Evolutionary conservation across 2,888 invertebrate species (phyloP).

Genomic region (Venustoraphidia nigricollis): DNA sequence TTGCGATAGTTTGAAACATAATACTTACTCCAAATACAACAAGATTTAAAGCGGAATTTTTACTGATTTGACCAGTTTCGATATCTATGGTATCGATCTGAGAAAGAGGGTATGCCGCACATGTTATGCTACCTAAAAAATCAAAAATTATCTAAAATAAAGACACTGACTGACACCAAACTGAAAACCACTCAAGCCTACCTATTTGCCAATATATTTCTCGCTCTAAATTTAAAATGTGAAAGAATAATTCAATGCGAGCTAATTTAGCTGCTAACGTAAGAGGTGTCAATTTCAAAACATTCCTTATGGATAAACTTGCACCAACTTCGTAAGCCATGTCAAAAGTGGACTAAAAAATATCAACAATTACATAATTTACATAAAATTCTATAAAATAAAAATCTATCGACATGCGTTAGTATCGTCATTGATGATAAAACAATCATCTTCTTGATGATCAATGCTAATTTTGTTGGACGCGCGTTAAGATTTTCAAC

Average conservation of each 20-base stretch:
- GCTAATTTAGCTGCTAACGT: conserved; percentile 89
- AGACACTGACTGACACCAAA: not conserved
- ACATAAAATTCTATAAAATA: not conserved
- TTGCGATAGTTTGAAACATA: not conserved
- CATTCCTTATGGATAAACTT: conserved; percentile 72
- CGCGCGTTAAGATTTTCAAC: not conserved
- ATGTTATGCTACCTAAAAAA: conserved; percentile 64
- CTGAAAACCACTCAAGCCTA: conserved; percentile 14
- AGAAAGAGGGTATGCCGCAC: conserved; percentile 90
- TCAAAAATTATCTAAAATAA: not conserved
- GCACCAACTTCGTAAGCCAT: conserved; percentile 90
- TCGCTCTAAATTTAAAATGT: conserved; percentile 87
- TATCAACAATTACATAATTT: not conserved
- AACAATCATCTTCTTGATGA: no score
- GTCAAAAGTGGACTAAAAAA: conserved; percentile 63
- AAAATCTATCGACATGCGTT: not conserved
- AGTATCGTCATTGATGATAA: no score
- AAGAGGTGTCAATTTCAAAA: conserved; percentile 76
- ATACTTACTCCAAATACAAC: conserved; percentile 85
- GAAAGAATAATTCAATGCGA: conserved; percentile 89
- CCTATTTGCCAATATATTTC: conserved; percentile 98
- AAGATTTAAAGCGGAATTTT: conserved; percentile 85
- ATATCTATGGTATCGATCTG: conserved; percentile 92
- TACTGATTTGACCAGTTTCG: conserved; percentile 82
- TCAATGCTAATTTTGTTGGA: no score